phyloP scores from a whole-genome alignment of 2,888 invertebrate species.

The Drosophila bunnanda region DNA sequence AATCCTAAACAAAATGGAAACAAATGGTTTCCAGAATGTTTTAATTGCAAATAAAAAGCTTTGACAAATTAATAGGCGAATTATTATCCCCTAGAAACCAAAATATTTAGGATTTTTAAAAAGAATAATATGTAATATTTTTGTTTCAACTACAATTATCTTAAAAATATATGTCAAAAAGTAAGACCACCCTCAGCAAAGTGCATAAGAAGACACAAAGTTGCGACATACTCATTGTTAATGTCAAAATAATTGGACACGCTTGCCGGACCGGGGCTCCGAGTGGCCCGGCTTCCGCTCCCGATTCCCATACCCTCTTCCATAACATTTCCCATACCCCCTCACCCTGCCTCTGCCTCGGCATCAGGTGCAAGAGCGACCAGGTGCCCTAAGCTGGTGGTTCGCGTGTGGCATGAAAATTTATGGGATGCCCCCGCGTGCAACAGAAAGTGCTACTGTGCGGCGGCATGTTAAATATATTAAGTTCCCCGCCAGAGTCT shows the following conservation, averaged over 20 bases:
- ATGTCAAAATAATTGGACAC: slow-evolving; percentile 83
- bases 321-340: neutral
- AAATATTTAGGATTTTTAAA: neutral
- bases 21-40: too few species aligned
- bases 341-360: neutral
- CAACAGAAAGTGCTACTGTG: slow-evolving; percentile 74
- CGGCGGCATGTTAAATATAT: slow-evolving; percentile 48
- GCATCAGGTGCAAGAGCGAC: slow-evolving; percentile 33
- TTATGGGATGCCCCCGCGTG: slow-evolving; percentile 63
- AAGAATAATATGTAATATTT: neutral
- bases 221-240: slow-evolving; percentile 80
- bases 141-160: neutral
- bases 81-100: too few species aligned
- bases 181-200: neutral
- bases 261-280: slow-evolving; percentile 64
- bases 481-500: slow-evolving; percentile 51
- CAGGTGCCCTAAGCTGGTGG: slow-evolving; percentile 40
- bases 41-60: neutral
- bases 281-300: slow-evolving; percentile 19
- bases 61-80: too few species aligned
- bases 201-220: slow-evolving; percentile 39
- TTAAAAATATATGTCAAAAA: neutral
- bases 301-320: neutral
- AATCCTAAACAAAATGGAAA: too few species aligned
- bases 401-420: slow-evolving; percentile 79